Percentiles rank a stretch among this genome's conserved stretches.
Evolutionary conservation across 2,113 vertebrate species (phyloP).

Genomic region (Carettochelys insculpta): DNA sequence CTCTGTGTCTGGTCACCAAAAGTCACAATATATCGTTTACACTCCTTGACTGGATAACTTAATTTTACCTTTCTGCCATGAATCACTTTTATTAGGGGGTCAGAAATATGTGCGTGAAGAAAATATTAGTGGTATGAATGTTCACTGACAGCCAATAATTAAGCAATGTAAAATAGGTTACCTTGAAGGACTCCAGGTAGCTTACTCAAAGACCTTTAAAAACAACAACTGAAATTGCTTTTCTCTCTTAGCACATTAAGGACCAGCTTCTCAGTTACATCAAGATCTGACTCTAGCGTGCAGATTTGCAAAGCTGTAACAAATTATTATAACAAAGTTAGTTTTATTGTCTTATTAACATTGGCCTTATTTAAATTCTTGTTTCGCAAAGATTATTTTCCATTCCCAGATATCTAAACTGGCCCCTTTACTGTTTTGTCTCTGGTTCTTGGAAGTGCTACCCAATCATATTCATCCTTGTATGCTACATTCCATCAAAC

Average conservation of each 20-base stretch:
- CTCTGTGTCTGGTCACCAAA: neutral
- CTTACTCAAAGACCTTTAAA: neutral
- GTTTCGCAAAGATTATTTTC: neutral
- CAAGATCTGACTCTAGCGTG: neutral
- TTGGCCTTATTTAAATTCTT: neutral
- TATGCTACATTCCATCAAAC: neutral
- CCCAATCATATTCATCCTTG: neutral
- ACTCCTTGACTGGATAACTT: neutral
- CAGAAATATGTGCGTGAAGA: fast-evolving
- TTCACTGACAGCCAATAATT: neutral
- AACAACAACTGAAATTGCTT: neutral
- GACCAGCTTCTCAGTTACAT: neutral
- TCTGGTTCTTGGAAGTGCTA: neutral
- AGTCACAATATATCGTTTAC: neutral
- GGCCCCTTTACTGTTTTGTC: neutral
- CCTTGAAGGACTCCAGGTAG: neutral
- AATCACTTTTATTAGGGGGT: fast-evolving
- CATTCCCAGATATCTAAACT: neutral
- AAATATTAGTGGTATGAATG: neutral
- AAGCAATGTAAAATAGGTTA: neutral
- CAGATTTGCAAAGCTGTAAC: neutral
- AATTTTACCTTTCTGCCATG: fast-evolving
- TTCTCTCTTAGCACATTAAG: neutral
- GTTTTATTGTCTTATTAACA: neutral
- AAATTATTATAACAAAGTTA: neutral